Conservation (phyloP, 2,113 vertebrate genomes). For the Apaloderma vittatum region DNA sequence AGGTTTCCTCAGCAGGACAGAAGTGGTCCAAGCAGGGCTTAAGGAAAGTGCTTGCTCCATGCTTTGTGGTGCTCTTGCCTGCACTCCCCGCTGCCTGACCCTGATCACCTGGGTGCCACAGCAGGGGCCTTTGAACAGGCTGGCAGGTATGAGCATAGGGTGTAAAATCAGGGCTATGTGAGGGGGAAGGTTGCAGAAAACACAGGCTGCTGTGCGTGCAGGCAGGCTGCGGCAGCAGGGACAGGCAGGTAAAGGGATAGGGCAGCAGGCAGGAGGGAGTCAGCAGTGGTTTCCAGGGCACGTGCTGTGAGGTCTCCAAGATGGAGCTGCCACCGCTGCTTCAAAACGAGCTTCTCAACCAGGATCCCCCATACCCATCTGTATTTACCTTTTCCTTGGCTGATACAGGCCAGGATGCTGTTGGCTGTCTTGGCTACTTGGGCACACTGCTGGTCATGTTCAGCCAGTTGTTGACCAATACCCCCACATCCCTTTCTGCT, state of each 20-base stretch:
- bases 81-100: background rate
- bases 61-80: rapidly evolving
- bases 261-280: background rate
- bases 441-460: too few relatives aligned
- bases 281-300: background rate
- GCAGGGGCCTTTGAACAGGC: background rate
- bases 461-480: too few relatives aligned
- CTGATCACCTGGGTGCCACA: rapidly evolving
- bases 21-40: background rate
- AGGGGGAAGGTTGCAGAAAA: background rate
- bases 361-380: background rate
- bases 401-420: too few relatives aligned
- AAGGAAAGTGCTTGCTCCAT: background rate
- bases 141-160: background rate
- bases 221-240: background rate
- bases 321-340: background rate
- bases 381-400: background rate
- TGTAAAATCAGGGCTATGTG: background rate
- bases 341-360: background rate
- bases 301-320: background rate
- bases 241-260: rapidly evolving
- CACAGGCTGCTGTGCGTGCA: rapidly evolving
- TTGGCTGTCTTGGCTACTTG: too few relatives aligned
- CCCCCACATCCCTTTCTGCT: too few relatives aligned
- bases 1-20: background rate